A percentile compares a stretch with the other conserved stretches of the same genome.
These are phyloP conservation scores for Sebastiscus albofasciatus DNA, from an alignment of 2,797 vertebrate species.

Conservation along the genomic window DNA sequence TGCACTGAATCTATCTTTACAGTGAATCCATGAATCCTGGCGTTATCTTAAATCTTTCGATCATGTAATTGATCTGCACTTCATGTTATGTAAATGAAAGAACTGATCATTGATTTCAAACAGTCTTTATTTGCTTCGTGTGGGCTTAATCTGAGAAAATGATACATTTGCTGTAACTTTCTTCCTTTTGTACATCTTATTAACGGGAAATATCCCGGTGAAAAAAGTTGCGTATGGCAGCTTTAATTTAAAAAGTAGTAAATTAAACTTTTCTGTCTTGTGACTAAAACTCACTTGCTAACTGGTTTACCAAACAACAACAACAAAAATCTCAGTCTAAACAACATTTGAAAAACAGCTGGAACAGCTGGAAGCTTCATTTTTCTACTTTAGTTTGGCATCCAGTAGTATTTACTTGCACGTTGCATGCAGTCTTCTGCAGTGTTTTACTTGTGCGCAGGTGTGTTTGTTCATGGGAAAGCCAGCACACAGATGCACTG, in stretches of 20 bases:
- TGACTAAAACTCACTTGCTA: not conserved
- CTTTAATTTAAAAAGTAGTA: not conserved
- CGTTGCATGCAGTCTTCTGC: not conserved
- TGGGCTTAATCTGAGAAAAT: not conserved
- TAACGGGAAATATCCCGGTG: not conserved
- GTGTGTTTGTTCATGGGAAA: constrained; percentile 9
- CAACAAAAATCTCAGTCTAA: not conserved
- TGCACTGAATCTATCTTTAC: not conserved
- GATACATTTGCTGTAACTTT: not conserved
- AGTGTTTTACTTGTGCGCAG: not conserved
- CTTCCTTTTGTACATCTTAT: not conserved
- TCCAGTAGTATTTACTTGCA: not conserved
- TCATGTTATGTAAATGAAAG: not conserved
- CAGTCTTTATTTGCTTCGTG: not conserved
- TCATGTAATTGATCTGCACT: constrained; percentile 2
- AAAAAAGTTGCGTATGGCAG: not conserved
- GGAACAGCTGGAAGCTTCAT: not conserved
- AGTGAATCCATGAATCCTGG: not conserved
- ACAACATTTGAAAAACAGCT: not conserved
- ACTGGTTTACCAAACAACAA: not conserved
- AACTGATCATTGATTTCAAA: not conserved
- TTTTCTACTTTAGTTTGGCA: not conserved
- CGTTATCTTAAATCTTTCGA: not conserved
- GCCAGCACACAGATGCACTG: not conserved
- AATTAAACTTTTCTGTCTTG: not conserved